Evolutionary conservation across 2,888 invertebrate species (phyloP), one percentile per base, ranked within the genome.

Genomic region (Ormyrus labotus): DNA sequence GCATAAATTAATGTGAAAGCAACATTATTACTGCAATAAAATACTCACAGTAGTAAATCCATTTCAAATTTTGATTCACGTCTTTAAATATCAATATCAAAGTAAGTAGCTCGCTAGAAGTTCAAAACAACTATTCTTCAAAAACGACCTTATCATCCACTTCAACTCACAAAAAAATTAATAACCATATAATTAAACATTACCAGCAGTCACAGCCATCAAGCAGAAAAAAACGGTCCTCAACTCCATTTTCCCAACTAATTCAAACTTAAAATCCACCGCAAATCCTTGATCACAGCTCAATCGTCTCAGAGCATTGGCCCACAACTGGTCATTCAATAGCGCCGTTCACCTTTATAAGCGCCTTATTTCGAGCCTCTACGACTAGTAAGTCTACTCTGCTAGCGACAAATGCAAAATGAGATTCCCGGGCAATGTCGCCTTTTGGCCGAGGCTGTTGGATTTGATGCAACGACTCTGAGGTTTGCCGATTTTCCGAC

Each of bases 361-460:
- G 5, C 47, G 19, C n/a, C 34, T 34, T 34, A 34, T 34, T 34
- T 34, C 34, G 11, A 11, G 61, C 48, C 19, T n/a, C 63, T n/a
- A 7, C 6, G 50, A 47, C 64, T 69, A n/a, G n/a, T n/a, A n/a
- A n/a, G n/a, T n/a, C n/a, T 57, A 65, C 63, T 50, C 51, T 51
- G 6, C n/a, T 9, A 9, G 45, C 55, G 68, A 61, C 10, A 78
- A 57, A 71, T 53, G 67, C 67, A 58, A 78, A 68, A 68, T 48
- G 58, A 73, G 68, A 69, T 73, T 79, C 70, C 65, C 70, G 70
- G 69, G 75, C 80, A 75, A 74, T 74, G 80, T 48, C 63, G 72
- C 65, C 5, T 34, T 47, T 34, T 6, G 45, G 67, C 50, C 69
- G 65, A 74, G 74, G 69, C 34, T 74, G 53, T 70, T 53, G 63